Conservation (phyloP, 2,113 vertebrate species). For the Nesoenas mayeri region DNA sequence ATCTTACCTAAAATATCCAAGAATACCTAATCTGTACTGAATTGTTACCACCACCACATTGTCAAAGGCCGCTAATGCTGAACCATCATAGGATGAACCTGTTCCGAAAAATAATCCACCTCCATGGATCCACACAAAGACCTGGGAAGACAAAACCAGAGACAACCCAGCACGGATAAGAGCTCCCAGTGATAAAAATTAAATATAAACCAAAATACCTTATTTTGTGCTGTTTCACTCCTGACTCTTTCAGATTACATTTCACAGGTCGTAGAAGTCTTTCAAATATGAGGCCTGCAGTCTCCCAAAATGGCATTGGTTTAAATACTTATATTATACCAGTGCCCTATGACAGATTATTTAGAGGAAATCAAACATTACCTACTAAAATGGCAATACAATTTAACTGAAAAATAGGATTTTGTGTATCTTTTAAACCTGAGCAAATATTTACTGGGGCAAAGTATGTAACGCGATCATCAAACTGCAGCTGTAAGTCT, state of each 20-base stretch:
- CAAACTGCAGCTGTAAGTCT: background rate
- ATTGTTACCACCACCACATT: conserved; percentile 82
- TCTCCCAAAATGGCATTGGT: background rate
- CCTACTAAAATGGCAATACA: background rate
- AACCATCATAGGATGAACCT: conserved; percentile 75
- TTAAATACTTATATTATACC: background rate
- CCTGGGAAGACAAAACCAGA: conserved; percentile 62
- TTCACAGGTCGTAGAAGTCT: background rate
- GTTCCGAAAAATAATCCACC: conserved; percentile 75
- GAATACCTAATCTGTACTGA: conserved; percentile 83
- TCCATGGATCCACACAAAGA: conserved; percentile 88
- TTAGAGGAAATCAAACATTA: background rate
- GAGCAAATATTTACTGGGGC: background rate
- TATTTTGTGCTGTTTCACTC: background rate
- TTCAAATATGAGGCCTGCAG: fast-evolving
- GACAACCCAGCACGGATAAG: background rate
- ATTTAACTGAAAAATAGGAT: background rate
- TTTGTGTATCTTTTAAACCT: background rate
- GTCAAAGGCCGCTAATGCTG: conserved; percentile 79
- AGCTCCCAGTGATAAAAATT: background rate
- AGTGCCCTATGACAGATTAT: background rate
- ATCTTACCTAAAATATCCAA: conserved; percentile 85
- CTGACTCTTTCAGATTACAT: background rate
- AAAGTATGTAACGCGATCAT: background rate
- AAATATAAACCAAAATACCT: background rate